Percentiles rank a stretch among this genome's conserved stretches.
Conservation (phyloP, 2,888 invertebrate genomes). For the Sarcophaga carnaria region DNA sequence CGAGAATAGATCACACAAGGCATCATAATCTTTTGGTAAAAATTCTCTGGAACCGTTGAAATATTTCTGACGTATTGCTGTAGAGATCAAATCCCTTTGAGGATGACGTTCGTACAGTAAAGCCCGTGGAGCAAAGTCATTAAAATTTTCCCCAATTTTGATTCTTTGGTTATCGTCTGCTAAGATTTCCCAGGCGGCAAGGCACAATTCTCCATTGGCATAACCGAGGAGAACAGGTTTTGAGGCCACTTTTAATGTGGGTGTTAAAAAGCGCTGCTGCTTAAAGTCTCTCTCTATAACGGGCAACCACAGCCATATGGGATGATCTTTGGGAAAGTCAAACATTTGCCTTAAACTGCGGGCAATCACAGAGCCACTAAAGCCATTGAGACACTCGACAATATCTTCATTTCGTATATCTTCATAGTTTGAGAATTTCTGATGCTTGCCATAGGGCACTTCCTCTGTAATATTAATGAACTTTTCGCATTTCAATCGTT, state of each 20-base stretch:
- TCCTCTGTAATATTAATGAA: slow-evolving; percentile 64
- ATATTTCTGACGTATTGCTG: slow-evolving; percentile 42
- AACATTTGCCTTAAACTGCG: slow-evolving; percentile 73
- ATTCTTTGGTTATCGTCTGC: slow-evolving; percentile 49
- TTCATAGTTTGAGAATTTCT: slow-evolving; percentile 70
- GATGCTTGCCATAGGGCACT: slow-evolving; percentile 18
- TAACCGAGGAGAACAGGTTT: slow-evolving; percentile 81
- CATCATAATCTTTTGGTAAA: slow-evolving; percentile 50
- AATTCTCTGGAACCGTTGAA: slow-evolving; percentile 65
- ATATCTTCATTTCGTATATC: slow-evolving; percentile 77
- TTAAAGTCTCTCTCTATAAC: slow-evolving; percentile 83
- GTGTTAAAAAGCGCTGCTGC: slow-evolving; percentile 82
- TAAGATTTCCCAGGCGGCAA: slow-evolving; percentile 80
- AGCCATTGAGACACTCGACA: slow-evolving; percentile 81
- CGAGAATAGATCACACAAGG: slow-evolving; percentile 81
- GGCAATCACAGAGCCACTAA: slow-evolving; percentile 70
- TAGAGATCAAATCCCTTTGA: slow-evolving; percentile 50
- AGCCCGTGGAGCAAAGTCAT: slow-evolving; percentile 82
- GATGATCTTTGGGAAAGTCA: slow-evolving; percentile 75
- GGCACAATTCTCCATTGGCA: slow-evolving; percentile 82
- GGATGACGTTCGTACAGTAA: slow-evolving; percentile 82
- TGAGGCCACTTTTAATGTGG: slow-evolving; percentile 77
- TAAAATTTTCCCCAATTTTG: slow-evolving; percentile 82
- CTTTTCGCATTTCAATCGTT: slow-evolving; percentile 81
- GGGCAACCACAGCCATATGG: slow-evolving; percentile 81